phyloP scores from a whole-genome alignment of 2,113 vertebrate species.

The Limanda limanda region DNA sequence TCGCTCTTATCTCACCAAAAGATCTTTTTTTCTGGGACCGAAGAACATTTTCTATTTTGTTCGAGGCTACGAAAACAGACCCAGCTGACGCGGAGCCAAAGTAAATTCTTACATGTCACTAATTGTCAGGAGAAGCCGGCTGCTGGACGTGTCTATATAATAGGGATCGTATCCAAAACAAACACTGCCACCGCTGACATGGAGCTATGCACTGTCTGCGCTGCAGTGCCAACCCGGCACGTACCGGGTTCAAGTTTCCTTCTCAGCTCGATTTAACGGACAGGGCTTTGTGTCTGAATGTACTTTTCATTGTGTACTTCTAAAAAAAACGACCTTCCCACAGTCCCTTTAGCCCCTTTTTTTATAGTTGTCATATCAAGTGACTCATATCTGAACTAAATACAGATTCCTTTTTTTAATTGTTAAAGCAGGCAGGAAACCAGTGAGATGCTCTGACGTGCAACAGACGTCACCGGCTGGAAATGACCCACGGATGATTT shows the following conservation, averaged over 20 bases:
- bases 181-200: conserved; percentile 78
- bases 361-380: background rate
- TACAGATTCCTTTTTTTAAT: background rate
- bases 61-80: conserved; percentile 66
- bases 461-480: no score
- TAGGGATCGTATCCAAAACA: conserved; percentile 81
- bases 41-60: conserved; percentile 45
- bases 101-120: conserved; percentile 77
- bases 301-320: background rate
- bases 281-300: background rate
- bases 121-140: conserved; percentile 76
- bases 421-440: background rate
- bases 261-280: conserved; percentile 6
- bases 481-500: background rate
- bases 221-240: conserved; percentile 63
- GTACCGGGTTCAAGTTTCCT: conserved; percentile 27
- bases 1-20: conserved; percentile 38
- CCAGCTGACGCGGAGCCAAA: conserved; percentile 59
- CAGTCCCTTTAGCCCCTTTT: background rate
- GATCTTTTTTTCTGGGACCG: conserved; percentile 27
- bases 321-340: background rate
- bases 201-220: conserved; percentile 69
- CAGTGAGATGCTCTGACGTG: background rate
- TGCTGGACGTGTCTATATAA: conserved; percentile 73
- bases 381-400: background rate